These are phyloP conservation scores for Melanostigma gelatinosum DNA, from an alignment of 2,113 vertebrate genomes.

Conservation along the genomic window DNA sequence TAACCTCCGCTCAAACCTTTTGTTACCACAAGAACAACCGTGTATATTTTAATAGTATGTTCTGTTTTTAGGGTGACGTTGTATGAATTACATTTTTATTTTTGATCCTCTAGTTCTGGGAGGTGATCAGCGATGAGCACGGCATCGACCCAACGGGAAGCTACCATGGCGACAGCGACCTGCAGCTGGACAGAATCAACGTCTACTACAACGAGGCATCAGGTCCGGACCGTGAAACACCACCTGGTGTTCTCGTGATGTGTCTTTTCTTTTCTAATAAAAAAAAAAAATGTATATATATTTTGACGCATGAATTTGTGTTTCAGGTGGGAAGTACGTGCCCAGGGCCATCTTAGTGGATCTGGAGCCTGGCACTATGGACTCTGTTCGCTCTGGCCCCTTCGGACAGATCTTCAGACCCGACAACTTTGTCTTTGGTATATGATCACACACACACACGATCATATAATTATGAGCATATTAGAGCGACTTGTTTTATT, in stretches of 20 bases:
- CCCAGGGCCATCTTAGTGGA: conserved; percentile 82
- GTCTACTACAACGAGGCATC: conserved; percentile 84
- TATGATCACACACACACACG: neutral
- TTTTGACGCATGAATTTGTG: conserved; percentile 3
- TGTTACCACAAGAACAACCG: no score
- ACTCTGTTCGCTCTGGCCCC: conserved; percentile 81
- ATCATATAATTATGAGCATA: neutral
- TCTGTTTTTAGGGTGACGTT: no score
- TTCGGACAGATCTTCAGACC: conserved; percentile 83
- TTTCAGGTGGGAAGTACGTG: conserved; percentile 81
- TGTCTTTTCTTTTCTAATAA: neutral
- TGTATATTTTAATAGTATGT: no score
- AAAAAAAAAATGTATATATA: neutral
- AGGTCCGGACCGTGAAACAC: conserved; percentile 57
- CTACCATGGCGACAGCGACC: conserved; percentile 81
- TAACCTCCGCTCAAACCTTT: neutral
- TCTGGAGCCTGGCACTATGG: conserved; percentile 84
- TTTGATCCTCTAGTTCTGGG: conserved; percentile 73
- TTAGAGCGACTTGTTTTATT: neutral
- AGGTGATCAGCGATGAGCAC: conserved; percentile 82
- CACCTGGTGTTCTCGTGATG: neutral
- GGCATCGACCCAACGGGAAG: conserved; percentile 81
- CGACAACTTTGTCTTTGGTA: conserved; percentile 84
- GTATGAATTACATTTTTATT: no score
- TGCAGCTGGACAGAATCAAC: conserved; percentile 82